Percentiles rank a stretch among this genome's conserved stretches.
Evolutionary conservation across 2,888 invertebrate genomes (phyloP).

Genomic region (Chalcis sispes): DNA sequence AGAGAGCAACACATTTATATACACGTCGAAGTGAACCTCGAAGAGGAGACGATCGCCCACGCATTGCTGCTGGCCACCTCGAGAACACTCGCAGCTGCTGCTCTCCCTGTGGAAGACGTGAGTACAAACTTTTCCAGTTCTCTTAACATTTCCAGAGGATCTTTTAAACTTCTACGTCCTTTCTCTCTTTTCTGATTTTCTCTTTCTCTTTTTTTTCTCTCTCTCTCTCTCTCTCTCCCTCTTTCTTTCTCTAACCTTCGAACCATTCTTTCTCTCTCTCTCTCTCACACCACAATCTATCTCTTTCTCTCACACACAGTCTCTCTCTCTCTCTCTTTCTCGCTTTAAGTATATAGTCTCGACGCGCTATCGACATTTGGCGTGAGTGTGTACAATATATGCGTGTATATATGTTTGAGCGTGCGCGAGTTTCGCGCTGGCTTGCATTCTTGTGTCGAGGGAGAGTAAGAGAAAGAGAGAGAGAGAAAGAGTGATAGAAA

Average conservation of each 20-base stretch:
- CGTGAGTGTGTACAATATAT: conserved; percentile 3
- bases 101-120: conserved; percentile 61
- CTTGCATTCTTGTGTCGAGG: neutral
- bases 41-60: neutral
- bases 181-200: neutral
- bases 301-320: neutral
- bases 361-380: conserved; percentile 42
- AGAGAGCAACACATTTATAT: too few species aligned
- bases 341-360: neutral
- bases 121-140: conserved; percentile 56
- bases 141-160: neutral
- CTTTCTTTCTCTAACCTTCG: conserved; percentile 14
- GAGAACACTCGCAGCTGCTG: conserved; percentile 56
- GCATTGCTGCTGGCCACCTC: conserved; percentile 1
- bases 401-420: conserved; percentile 28
- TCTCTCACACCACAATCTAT: neutral
- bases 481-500: conserved; percentile 32
- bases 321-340: neutral
- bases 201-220: neutral
- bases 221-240: conserved; percentile 6
- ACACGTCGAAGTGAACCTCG: too few species aligned
- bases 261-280: neutral
- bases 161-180: neutral
- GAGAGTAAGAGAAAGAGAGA: neutral
- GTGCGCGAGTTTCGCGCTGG: conserved; percentile 29